Evolutionary conservation across 2,888 invertebrate species (phyloP), one percentile per base, ranked within the genome.

Genomic region (Nomada ferruginata): DNA sequence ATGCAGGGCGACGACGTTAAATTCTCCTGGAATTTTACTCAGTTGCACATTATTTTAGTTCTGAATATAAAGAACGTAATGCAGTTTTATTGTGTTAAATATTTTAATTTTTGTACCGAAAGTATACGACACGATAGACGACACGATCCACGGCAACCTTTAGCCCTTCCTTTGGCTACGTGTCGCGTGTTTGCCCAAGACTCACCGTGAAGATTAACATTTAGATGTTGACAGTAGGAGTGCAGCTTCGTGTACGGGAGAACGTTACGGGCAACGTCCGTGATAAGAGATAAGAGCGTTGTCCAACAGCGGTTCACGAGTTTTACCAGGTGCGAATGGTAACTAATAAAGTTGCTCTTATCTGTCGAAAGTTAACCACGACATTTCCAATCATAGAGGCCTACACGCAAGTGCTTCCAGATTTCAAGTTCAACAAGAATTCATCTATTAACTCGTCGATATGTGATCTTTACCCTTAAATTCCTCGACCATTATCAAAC

Each of bases 231-330:
- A 79, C 79, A 60, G 72, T 44, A 64, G 73, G 53, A 70, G 71
- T 57, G 57, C 68, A 47, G 52, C 57, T 52, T 52, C 59, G 69
- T 47, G 68, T 68, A 70, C 61, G 61, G 15, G 18, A 44, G 18
- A 59, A 68, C 65, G 42, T 36, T 73, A 57, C 76, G 66, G 70
- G 60, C 47, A 65, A 75, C 36, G 60, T 59, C 26, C 60, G 52
- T 66, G 82, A 87, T 85, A 87, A 86, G 71, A 85, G 80, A 87
- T 87, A 85, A 80, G 47, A 29, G 57, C 61, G 75, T 64, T 79
- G 75, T 76, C 57, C 69, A 50, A 87, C 69, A 66, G 66, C 70
- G 72, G 63, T 59, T 73, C 69, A 44, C 69, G 77, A 71, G 74
- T 63, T 73, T 79, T 61, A 79, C 71, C 79, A 71, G 66, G 71